Conservation (phyloP, 2,113 vertebrate species). For the Gyps fulvus region DNA sequence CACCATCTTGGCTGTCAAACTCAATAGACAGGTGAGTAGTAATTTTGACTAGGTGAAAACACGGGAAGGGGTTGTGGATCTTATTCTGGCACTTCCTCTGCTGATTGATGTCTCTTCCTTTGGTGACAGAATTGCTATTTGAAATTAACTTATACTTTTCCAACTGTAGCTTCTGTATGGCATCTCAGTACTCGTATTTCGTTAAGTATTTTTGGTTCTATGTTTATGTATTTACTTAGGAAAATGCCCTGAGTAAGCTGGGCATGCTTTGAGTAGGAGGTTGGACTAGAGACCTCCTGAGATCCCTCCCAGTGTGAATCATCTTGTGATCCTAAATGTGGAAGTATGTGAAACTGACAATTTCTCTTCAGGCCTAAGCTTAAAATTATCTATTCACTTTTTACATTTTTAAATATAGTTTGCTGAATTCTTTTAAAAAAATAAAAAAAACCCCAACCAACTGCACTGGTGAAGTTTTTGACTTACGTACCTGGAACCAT, state of each 20-base stretch:
- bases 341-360: not conserved
- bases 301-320: not conserved
- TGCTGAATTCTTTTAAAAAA: not conserved
- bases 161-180: not conserved
- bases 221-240: not conserved
- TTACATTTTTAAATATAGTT: not conserved
- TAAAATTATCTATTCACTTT: not conserved
- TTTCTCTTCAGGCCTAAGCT: not conserved
- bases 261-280: not conserved
- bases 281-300: not conserved
- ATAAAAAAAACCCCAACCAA: not conserved
- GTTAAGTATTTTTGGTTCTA: not conserved
- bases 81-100: not conserved
- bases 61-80: not conserved
- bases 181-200: not conserved
- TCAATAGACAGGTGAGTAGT: conserved; percentile 92
- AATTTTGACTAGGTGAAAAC: not conserved
- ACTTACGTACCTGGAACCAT: not conserved
- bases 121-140: not conserved
- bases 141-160: not conserved
- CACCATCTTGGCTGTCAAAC: conserved; percentile 95
- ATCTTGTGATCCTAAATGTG: not conserved
- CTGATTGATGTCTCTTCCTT: not conserved
- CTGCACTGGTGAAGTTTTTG: not conserved
- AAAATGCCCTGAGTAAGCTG: not conserved